These are phyloP conservation scores for Seladonia tumulorum DNA, from an alignment of 2,888 invertebrate species.

Conservation along the genomic window DNA sequence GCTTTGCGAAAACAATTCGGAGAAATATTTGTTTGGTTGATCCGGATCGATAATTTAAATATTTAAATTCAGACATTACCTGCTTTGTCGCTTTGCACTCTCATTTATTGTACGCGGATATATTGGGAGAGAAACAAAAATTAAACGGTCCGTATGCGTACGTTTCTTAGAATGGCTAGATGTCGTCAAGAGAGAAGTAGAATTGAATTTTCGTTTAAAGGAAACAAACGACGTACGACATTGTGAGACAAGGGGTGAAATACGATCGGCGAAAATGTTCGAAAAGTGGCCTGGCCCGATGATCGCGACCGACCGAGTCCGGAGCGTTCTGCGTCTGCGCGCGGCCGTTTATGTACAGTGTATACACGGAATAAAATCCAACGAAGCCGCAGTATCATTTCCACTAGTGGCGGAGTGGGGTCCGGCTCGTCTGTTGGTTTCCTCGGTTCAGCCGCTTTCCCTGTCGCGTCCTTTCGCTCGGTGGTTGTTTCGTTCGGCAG, in stretches of 20 bases:
- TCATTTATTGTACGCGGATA: not conserved
- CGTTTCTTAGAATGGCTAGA: not conserved
- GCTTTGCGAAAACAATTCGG: too few species aligned
- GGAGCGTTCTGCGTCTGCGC: conserved; percentile 68
- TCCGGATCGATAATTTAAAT: too few species aligned
- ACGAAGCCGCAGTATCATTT: conserved; percentile 79
- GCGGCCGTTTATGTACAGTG: conserved; percentile 41
- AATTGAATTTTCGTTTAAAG: not conserved
- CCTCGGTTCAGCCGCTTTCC: not conserved
- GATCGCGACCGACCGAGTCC: conserved; percentile 19
- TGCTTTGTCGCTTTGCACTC: not conserved
- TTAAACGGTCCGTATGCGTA: too few species aligned
- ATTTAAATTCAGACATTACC: not conserved
- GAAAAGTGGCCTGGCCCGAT: conserved; percentile 12
- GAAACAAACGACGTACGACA: not conserved
- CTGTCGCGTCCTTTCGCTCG: conserved; percentile 48
- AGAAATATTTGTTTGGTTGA: too few species aligned
- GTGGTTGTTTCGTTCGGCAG: conserved; percentile 33
- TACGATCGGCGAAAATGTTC: not conserved
- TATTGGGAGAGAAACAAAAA: not conserved
- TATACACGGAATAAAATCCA: conserved; percentile 54
- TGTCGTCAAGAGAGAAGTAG: not conserved
- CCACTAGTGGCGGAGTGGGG: conserved; percentile 64
- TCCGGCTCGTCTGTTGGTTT: conserved; percentile 27
- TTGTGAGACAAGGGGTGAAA: not conserved